Conservation (phyloP, 2,797 vertebrate genomes). For the Ibycter americanus region DNA sequence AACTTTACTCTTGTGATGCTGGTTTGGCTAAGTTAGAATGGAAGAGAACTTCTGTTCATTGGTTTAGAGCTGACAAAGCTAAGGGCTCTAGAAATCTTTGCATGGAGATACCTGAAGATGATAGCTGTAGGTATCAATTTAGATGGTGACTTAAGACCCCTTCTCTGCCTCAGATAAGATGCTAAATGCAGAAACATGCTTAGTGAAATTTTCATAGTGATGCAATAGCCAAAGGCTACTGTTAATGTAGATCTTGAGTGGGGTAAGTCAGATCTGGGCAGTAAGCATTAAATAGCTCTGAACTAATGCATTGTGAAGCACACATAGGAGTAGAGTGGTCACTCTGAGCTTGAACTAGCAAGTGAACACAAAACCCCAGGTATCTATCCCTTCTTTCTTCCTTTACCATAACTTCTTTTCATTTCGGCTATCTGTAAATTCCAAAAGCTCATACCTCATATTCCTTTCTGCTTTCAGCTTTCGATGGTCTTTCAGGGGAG, state of each 20-base stretch:
- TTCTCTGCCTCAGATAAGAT: not conserved
- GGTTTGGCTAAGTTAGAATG: not conserved
- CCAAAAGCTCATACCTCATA: not conserved
- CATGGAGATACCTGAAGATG: not conserved
- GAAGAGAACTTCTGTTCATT: not conserved
- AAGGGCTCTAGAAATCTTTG: not conserved
- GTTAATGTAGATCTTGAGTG: not conserved
- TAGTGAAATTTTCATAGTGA: not conserved
- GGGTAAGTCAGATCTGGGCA: not conserved
- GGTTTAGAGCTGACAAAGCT: not conserved
- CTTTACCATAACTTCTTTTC: not conserved
- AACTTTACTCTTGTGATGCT: not conserved
- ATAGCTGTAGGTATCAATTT: not conserved
- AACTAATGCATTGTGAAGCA: not conserved
- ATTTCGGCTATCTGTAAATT: not conserved
- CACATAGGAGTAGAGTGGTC: not conserved
- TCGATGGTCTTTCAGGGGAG: not conserved
- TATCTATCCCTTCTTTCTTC: not conserved
- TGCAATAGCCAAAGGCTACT: not conserved
- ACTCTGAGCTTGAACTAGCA: not conserved
- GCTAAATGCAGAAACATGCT: not conserved
- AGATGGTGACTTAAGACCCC: not conserved
- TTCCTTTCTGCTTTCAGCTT: not conserved
- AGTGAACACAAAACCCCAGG: not conserved
- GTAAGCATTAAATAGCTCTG: not conserved